phyloP scores from a whole-genome alignment of 2,113 vertebrate species.

The Brachionichthys hirsutus region DNA sequence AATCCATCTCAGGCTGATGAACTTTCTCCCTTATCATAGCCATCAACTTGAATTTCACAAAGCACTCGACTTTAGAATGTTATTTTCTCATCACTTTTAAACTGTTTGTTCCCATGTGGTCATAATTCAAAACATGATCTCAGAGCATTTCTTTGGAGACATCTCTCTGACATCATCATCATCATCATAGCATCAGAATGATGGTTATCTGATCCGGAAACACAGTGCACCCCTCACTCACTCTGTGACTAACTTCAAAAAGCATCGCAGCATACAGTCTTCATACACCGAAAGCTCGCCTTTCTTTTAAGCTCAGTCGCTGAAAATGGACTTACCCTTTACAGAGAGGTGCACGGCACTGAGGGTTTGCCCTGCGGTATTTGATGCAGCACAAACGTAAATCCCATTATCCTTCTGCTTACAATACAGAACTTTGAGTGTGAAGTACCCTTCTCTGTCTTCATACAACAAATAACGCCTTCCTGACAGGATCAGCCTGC shows the following conservation, averaged over 20 bases:
- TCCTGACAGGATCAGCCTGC: slow-evolving; percentile 82
- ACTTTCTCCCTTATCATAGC: slow-evolving; percentile 46
- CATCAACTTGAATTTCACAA: slow-evolving; percentile 43
- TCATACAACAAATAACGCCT: slow-evolving; percentile 93
- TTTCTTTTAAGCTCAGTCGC: too few species aligned
- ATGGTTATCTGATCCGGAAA: slow-evolving; percentile 47
- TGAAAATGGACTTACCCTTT: slow-evolving; percentile 82
- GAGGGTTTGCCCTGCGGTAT: slow-evolving; percentile 91
- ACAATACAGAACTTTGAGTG: slow-evolving; percentile 97
- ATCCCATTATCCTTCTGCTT: slow-evolving; percentile 92
- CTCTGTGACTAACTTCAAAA: slow-evolving; percentile 16
- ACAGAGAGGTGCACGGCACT: slow-evolving; percentile 92
- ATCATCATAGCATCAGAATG: slow-evolving; percentile 47
- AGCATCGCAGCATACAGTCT: slow-evolving; percentile 6
- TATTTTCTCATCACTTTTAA: too few species aligned
- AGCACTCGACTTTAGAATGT: too few species aligned
- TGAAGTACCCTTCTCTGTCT: slow-evolving; percentile 95
- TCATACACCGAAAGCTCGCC: too few species aligned
- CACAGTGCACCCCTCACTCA: slow-evolving; percentile 16
- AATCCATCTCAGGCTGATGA: slow-evolving; percentile 53
- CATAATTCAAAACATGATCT: too few species aligned
- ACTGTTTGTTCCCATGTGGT: too few species aligned
- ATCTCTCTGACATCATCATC: slow-evolving; percentile 51
- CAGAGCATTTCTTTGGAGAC: slow-evolving; percentile 25
- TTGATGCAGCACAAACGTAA: slow-evolving; percentile 93